A percentile compares a stretch with the other conserved stretches of the same genome.
These are phyloP conservation scores for Chaunax sp. DNA, from an alignment of 2,797 vertebrate species.

Conservation along the genomic window DNA sequence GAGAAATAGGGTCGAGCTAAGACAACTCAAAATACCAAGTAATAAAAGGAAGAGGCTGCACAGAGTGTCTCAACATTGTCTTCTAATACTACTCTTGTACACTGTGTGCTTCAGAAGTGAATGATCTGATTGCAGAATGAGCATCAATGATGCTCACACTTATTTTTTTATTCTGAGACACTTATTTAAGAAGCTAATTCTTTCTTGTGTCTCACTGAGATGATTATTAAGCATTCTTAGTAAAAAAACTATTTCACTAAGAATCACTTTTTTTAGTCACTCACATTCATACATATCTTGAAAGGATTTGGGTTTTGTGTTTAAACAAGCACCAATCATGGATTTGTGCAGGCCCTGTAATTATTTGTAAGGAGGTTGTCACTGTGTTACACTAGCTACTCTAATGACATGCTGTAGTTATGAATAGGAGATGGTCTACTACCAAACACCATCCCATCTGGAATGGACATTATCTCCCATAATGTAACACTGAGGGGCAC, in stretches of 20 bases:
- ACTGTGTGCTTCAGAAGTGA: conserved; percentile 4
- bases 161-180: too few species aligned
- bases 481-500: conserved; percentile 76
- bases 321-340: conserved; percentile 15
- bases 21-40: conserved; percentile 49
- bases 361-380: conserved; percentile 43
- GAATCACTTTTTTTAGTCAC: background rate
- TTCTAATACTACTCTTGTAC: background rate
- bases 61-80: conserved; percentile 21
- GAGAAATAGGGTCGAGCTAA: conserved; percentile 63
- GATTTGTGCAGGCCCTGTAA: conserved; percentile 23
- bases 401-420: conserved; percentile 72
- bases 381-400: conserved; percentile 46
- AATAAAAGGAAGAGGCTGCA: conserved; percentile 38
- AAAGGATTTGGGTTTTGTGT: conserved; percentile 12
- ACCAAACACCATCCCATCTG: conserved; percentile 77
- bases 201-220: too few species aligned
- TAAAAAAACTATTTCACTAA: too few species aligned
- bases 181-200: too few species aligned
- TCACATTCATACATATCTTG: conserved; percentile 11
- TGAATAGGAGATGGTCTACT: conserved; percentile 69
- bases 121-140: conserved; percentile 6
- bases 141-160: too few species aligned
- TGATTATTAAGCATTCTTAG: too few species aligned
- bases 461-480: conserved; percentile 72